Percentiles rank a stretch among this genome's conserved stretches.
Evolutionary conservation across 2,888 invertebrate species (phyloP).

Genomic region (Volucella inanis): DNA sequence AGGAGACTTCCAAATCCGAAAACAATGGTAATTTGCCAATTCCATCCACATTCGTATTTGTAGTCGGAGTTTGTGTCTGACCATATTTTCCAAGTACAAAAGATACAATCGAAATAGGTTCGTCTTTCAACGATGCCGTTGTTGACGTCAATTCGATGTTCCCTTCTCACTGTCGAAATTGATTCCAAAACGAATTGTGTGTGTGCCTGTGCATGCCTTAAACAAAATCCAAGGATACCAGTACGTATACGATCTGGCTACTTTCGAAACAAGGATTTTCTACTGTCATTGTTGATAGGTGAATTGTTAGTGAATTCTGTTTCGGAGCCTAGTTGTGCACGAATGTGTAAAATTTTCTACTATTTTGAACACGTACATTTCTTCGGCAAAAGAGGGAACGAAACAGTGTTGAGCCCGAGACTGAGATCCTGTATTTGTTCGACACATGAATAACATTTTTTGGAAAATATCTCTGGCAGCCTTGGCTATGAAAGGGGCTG

Average conservation of each 20-base stretch:
- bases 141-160: conserved; percentile 40
- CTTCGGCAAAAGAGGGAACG: conserved; percentile 37
- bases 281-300: conserved; percentile 59
- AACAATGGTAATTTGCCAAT: conserved; percentile 74
- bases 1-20: conserved; percentile 67
- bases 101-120: conserved; percentile 59
- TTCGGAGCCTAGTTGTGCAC: conserved; percentile 43
- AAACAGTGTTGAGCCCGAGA: conserved; percentile 17
- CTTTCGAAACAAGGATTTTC: conserved; percentile 45
- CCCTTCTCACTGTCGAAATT: conserved; percentile 29
- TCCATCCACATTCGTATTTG: conserved; percentile 53
- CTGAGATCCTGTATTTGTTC: conserved; percentile 39
- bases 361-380: conserved; percentile 60
- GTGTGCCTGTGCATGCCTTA: conserved; percentile 47
- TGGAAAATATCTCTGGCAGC: conserved; percentile 40
- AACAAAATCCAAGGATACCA: conserved; percentile 64
- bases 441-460: conserved; percentile 48
- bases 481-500: conserved; percentile 30
- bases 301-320: conserved; percentile 42
- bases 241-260: conserved; percentile 49
- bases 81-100: conserved; percentile 66
- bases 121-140: conserved; percentile 53
- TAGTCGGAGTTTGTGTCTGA: conserved; percentile 37
- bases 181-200: conserved; percentile 43
- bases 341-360: conserved; percentile 62